phyloP scores from a whole-genome alignment of 1,140 invertebrate genomes.

The Drosophila sturtevanti region DNA sequence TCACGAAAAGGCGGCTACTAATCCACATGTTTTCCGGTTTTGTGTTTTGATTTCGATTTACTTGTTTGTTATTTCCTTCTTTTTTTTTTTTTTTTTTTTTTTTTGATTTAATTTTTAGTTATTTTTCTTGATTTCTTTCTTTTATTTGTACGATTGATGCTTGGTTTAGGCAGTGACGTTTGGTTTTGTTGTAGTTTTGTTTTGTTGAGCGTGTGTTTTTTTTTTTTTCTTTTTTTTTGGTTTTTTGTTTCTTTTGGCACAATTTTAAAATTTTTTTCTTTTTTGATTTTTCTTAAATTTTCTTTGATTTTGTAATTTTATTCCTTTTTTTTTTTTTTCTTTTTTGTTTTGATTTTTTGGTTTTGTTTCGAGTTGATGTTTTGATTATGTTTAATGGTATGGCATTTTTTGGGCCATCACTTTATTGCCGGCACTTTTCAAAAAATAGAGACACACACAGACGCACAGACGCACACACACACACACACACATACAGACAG shows the following conservation, averaged over 20 bases:
- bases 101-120: slow-evolving; percentile 45
- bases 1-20: slow-evolving; percentile 77
- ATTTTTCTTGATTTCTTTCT: slow-evolving; percentile 43
- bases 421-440: slow-evolving; percentile 49
- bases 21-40: slow-evolving; percentile 75
- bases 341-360: slow-evolving; percentile 8
- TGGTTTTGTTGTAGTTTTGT: background rate
- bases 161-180: background rate
- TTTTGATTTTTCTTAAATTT: slow-evolving; percentile 37
- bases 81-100: slow-evolving; percentile 43
- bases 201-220: background rate
- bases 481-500: background rate
- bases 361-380: slow-evolving; percentile 24
- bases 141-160: background rate
- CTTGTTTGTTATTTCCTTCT: slow-evolving; percentile 45
- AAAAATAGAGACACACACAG: slow-evolving; percentile 18
- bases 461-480: background rate
- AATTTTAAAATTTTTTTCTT: slow-evolving; percentile 37
- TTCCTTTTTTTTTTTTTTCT: too few relatives aligned
- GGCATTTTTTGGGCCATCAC: slow-evolving; percentile 18
- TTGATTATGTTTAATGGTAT: slow-evolving; percentile 40
- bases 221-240: background rate
- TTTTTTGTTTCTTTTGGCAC: slow-evolving; percentile 51
- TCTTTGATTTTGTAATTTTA: background rate
- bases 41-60: slow-evolving; percentile 69